A percentile compares a stretch with the other conserved stretches of the same genome.
phyloP scores from a whole-genome alignment of 2,113 vertebrate genomes.

The Ophthalmolycus amberensis region DNA sequence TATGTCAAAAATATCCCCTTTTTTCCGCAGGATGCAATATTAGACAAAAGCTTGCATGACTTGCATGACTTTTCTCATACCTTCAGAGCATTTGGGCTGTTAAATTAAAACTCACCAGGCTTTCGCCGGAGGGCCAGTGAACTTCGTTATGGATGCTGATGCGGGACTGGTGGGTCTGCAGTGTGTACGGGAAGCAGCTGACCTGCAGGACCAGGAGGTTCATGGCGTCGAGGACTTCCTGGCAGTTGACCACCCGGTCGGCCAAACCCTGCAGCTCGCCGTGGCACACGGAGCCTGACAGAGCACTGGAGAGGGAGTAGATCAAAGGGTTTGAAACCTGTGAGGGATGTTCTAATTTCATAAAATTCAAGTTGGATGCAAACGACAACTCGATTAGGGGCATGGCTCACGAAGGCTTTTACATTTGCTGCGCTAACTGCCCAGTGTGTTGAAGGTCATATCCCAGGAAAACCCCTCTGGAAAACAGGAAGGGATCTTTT shows the following conservation, averaged over 20 bases:
- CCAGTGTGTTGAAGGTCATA: slow-evolving; percentile 4
- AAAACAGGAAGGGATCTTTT: slow-evolving; percentile 48
- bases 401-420: slow-evolving; percentile 1
- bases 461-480: slow-evolving; percentile 15
- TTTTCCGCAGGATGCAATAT: background rate
- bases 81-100: background rate
- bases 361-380: background rate
- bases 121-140: slow-evolving; percentile 89
- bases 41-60: background rate
- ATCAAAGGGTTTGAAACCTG: slow-evolving; percentile 5
- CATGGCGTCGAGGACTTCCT: slow-evolving; percentile 93
- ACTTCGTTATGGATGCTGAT: slow-evolving; percentile 94
- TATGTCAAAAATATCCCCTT: background rate
- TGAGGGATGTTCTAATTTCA: background rate
- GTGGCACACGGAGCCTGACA: slow-evolving; percentile 92
- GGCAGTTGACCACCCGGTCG: slow-evolving; percentile 96
- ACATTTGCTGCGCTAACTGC: background rate
- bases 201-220: slow-evolving; percentile 98
- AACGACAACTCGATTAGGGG: background rate
- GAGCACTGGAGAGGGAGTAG: slow-evolving; percentile 67
- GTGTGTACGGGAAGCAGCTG: slow-evolving; percentile 95
- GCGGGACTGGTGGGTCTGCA: slow-evolving; percentile 95
- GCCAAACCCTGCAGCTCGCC: slow-evolving; percentile 95
- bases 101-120: slow-evolving; percentile 82
- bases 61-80: background rate